Evolutionary conservation across 2,797 vertebrate species (phyloP), one percentile per base, ranked within the genome.

Genomic region (Pseudochirops cupreus): DNA sequence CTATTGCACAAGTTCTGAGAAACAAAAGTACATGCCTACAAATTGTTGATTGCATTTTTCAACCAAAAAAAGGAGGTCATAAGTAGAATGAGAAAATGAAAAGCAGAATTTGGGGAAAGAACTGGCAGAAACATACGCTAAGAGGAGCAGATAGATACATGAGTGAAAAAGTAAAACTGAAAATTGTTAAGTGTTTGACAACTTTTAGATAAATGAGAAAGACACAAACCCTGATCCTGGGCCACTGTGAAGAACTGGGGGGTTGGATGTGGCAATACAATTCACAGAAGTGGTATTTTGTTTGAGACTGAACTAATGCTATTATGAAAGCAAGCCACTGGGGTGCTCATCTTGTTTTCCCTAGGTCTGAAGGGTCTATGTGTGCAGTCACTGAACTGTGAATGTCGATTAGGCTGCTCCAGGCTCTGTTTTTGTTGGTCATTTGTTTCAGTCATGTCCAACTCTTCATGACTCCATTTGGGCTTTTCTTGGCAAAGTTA

Each of bases 1-100:
- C 29, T 62, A 56, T 96, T 97, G 31, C 56, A 87, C 93, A 92
- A 97, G 50, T 94, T 94, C 92, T 54, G 92, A 96, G 96, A 95
- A 96, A 94, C 26, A 3, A 24, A 96, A 97, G 91, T 54, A 62
- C 16, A 50, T 16, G 28, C 91, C 39, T 31, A 52, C 6, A 54
- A 54, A 91, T 54, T 54, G 28, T 24, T 31, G 52, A 91, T 54
- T 54, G 52, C 50, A 31, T 91, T 96, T 97, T 67, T 56, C 87
- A 92, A 91, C 5, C 1, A 91, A 9, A 28, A 33, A 87, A 2
- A 0, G n/a, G 55, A 9, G 4, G 59, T 26, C 31, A 24, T 59
- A 94, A 91, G 87, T 58, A 94, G 3, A 62, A 58, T 31, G 33
- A 92, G 92, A 50, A 96, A 93, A 95, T 89, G 26, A 67, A 95